Evolutionary conservation across 2,888 invertebrate species (phyloP), one percentile per base, ranked within the genome.

Genomic region (Clanis bilineata): DNA sequence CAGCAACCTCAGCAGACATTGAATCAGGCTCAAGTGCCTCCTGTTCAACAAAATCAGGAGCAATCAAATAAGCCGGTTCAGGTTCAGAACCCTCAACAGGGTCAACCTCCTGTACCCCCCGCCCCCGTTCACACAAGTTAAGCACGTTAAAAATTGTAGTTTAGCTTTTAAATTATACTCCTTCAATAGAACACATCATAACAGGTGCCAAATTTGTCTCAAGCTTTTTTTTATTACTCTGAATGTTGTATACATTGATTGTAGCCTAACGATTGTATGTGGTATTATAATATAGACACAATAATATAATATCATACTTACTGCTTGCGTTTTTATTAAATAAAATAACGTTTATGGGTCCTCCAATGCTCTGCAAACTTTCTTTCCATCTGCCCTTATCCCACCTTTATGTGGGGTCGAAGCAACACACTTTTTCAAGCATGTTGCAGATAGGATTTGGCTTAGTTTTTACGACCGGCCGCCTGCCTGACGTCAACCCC

Each of bases 141-240:
- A 32, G 51, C 51, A 9, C 3, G 32, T 12, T 51, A 32, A 21
- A 45, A 5, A 6, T 45, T 51, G 9, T 18, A 32, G 3, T 18
- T 9, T 32, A 51, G 51, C 9, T 18, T 51, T 51, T 51, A 18
- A 51, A 47, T 47, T 25, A 28, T 18, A 51, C 28, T 9, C 10
- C 9, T 18, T 1, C 41, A 15, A 6, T 41, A 15, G 28, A 32
- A 28, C 18, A 32, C 32, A 5, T 28, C n/a, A n/a, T 32, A 56
- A 32, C 44, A 47, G 28, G 75, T 80, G 78, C 76, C 76, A 77
- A 79, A 76, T 70, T 68, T 44, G 45, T 67, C 56, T 64, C 71
- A 70, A 60, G 70, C 68, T 70, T 71, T 60, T 66, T 64, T 64
- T 59, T 54, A 57, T 59, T 59, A 60, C 63, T 64, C 36, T 51